Evolutionary conservation across 2,888 invertebrate genomes (phyloP).

Genomic region (Micropterix aruncella): DNA sequence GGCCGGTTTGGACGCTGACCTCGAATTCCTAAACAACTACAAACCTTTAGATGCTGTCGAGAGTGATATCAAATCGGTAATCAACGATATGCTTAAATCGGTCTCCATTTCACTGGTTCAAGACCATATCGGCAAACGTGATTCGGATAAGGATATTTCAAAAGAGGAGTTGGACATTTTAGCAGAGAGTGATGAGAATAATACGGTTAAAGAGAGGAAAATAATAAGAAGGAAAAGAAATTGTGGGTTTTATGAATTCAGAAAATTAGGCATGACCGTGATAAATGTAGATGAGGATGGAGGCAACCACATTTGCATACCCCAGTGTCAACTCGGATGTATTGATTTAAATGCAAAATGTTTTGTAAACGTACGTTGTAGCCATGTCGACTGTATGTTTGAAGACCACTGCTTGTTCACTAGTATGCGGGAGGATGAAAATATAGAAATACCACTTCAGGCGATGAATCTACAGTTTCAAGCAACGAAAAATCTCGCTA

Average conservation of each 20-base stretch:
- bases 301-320: background rate
- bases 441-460: background rate
- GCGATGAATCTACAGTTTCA: background rate
- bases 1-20: background rate
- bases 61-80: background rate
- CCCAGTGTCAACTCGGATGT: background rate
- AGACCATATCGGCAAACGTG: background rate
- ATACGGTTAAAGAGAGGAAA: no score
- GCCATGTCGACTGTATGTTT: background rate
- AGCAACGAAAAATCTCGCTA: background rate
- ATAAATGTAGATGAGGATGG: background rate
- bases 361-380: background rate
- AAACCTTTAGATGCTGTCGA: background rate
- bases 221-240: no score
- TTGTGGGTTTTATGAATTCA: background rate
- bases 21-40: background rate
- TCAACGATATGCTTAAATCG: background rate
- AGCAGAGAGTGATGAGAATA: no score
- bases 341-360: background rate
- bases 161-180: no score
- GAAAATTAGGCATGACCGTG: background rate
- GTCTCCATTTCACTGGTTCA: background rate
- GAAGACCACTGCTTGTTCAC: background rate
- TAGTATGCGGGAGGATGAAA: background rate
- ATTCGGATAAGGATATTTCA: no score